Evolutionary conservation across 2,888 invertebrate genomes (phyloP).

Genomic region (Synergus laeviventris): DNA sequence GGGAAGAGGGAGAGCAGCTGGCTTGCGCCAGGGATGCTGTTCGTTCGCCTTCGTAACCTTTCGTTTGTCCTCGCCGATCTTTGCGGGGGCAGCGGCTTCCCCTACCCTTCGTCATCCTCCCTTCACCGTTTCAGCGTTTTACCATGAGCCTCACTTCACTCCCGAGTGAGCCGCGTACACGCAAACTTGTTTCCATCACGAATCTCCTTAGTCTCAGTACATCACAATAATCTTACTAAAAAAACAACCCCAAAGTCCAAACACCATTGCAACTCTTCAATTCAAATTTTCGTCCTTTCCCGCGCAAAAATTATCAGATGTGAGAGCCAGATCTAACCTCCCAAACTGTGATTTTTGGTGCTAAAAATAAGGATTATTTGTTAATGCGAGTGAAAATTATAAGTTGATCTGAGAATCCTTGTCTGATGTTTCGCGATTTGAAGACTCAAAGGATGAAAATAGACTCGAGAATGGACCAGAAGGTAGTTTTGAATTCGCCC

Average conservation of each 20-base stretch:
- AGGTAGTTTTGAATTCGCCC: not conserved
- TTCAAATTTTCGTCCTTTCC: slow-evolving; percentile 3
- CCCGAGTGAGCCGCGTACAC: slow-evolving; percentile 59
- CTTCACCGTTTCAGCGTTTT: not conserved
- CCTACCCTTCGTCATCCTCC: slow-evolving; percentile 43
- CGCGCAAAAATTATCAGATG: not conserved
- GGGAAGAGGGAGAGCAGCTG: not conserved
- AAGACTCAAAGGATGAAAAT: not conserved
- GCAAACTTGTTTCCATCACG: slow-evolving; percentile 59
- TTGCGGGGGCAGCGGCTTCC: slow-evolving; percentile 74
- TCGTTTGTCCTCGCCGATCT: slow-evolving; percentile 72
- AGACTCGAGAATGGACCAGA: not conserved
- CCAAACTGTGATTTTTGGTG: not conserved
- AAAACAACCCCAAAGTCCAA: not conserved
- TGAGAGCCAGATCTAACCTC: not conserved
- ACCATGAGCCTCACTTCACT: slow-evolving; percentile 41
- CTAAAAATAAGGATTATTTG: not conserved
- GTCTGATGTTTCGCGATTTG: not conserved
- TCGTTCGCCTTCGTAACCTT: slow-evolving; percentile 54
- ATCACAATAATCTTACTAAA: not conserved
- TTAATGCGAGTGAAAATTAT: not conserved
- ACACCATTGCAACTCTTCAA: not conserved
- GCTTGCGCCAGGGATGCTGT: slow-evolving; percentile 45
- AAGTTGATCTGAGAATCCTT: not conserved
- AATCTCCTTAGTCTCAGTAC: slow-evolving; percentile 17